phyloP scores from a whole-genome alignment of 1,140 invertebrate species.

The Sycophila sp. region DNA sequence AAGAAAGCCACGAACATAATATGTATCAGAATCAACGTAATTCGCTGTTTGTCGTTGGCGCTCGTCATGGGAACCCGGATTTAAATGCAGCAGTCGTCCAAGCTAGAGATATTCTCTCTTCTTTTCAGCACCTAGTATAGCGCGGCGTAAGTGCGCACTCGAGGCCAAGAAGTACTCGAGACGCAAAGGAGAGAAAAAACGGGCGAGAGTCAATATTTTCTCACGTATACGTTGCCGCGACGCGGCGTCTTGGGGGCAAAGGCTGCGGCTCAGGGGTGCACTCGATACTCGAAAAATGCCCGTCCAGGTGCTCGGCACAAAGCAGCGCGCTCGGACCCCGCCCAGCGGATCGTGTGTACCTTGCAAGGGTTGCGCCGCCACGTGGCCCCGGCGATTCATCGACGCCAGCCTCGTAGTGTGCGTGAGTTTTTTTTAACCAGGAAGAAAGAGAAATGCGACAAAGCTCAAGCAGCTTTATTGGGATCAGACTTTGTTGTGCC shows the following conservation, averaged over 20 bases:
- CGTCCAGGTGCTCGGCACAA: constrained; percentile 24
- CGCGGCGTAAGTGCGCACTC: background rate
- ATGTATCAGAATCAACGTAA: too few relatives aligned
- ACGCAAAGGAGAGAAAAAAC: constrained; percentile 8
- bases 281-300: background rate
- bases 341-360: constrained; percentile 35
- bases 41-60: too few relatives aligned
- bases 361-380: constrained; percentile 36
- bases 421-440: background rate
- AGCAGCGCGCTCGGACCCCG: constrained; percentile 9
- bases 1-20: too few relatives aligned
- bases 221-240: constrained; percentile 7
- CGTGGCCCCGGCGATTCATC: constrained; percentile 11
- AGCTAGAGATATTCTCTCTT: too few relatives aligned
- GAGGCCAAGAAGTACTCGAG: background rate
- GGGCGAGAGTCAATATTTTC: constrained; percentile 36
- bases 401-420: background rate
- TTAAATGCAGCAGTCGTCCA: too few relatives aligned
- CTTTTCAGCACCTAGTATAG: too few relatives aligned
- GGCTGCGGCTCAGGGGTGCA: constrained; percentile 4
- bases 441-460: background rate
- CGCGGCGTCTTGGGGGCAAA: too few relatives aligned
- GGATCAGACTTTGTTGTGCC: too few relatives aligned
- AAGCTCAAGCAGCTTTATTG: constrained; percentile 1
- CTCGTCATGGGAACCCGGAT: too few relatives aligned